Evolutionary conservation across 2,888 invertebrate species (phyloP).

Genomic region (Drosophila eohydei): DNA sequence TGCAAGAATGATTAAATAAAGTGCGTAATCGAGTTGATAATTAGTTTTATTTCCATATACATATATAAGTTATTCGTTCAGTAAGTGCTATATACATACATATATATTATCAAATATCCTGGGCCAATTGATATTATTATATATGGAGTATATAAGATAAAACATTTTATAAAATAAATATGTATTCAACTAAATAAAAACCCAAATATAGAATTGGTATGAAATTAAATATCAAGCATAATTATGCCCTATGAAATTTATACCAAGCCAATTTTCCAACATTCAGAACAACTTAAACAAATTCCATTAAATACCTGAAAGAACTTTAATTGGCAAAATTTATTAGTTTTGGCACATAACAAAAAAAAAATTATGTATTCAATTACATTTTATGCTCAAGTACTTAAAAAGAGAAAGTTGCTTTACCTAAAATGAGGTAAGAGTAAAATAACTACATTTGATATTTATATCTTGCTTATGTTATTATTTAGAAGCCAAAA

Average conservation of each 20-base stretch:
- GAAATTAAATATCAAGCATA: too few species aligned
- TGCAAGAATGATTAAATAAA: not conserved
- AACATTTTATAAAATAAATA: not conserved
- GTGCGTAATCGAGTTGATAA: not conserved
- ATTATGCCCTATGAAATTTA: not conserved
- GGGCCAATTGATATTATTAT: not conserved
- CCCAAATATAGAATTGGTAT: too few species aligned
- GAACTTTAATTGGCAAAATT: slow-evolving; percentile 3
- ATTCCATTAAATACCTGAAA: not conserved
- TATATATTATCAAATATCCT: not conserved
- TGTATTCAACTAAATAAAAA: too few species aligned
- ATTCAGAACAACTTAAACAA: not conserved
- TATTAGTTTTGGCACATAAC: slow-evolving; percentile 21
- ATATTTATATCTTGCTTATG: slow-evolving; percentile 3
- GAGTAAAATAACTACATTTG: not conserved
- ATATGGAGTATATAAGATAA: not conserved
- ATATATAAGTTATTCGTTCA: not conserved
- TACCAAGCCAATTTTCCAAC: not conserved
- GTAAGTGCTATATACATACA: not conserved
- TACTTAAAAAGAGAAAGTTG: not conserved
- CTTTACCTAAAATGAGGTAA: slow-evolving; percentile 9
- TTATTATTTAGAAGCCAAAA: not conserved
- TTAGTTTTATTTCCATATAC: not conserved
- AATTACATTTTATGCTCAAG: slow-evolving; percentile 20
- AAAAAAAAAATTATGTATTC: slow-evolving; percentile 1